Evolutionary conservation across 2,888 invertebrate genomes (phyloP), one percentile per base, ranked within the genome.

Genomic region (Cryptocheilus praepositus): DNA sequence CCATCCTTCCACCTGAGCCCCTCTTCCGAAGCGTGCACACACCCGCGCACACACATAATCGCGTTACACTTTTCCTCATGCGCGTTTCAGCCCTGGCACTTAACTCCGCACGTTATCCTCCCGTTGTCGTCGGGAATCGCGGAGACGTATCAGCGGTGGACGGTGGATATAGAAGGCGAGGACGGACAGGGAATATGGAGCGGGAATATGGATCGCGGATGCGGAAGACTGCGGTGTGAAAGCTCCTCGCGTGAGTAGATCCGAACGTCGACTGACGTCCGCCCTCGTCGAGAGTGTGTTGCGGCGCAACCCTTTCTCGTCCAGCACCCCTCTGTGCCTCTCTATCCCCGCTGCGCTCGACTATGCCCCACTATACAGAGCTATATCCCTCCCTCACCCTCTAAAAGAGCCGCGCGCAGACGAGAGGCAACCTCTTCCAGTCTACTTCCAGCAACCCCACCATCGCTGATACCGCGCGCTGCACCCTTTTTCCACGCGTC

Each of bases 231-330:
- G 28, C 28, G 28, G 4, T 5, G 28, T 28, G 28, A 28, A 36
- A 36, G 19, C 28, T 56, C 56, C 46, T 36, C 36, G 25, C 19
- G 13, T n/a, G 19, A 28, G 15, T 5, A 57, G 62, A 59, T 57
- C n/a, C 45, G 46, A 21, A 16, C 60, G 43, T 36, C 59, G 46
- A 63, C 66, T 64, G 72, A 67, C 67, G 65, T 71, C 64, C 64
- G 68, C 70, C 66, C 67, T 64, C 64, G 55, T 51, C 58, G 64
- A 49, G 61, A 63, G 60, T n/a, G n/a, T n/a, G n/a, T 60, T 70
- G 63, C 65, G 65, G 64, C 45, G 53, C 57, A 64, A 63, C 64
- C 70, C 61, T 67, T 67, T 63, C 66, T 67, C 46, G 63, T 53
- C 59, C 56, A 51, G 58, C 61, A 55, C 46, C 55, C 18, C 45